Evolutionary conservation across 2,888 invertebrate genomes (phyloP).

Genomic region (Rhopalosiphum nymphaeae): DNA sequence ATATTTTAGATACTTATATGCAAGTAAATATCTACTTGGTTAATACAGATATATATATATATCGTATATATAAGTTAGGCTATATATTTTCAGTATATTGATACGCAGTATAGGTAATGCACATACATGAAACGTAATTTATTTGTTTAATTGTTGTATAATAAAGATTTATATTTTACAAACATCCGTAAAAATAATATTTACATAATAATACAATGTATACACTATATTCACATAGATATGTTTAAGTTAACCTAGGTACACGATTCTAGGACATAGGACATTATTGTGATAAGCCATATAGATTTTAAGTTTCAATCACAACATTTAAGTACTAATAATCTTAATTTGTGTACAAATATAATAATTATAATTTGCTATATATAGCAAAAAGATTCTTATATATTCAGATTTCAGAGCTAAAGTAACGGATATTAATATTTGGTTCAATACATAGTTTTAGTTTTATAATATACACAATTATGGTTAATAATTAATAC

Average conservation of each 20-base stretch:
- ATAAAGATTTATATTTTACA: not conserved
- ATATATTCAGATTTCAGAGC: not conserved
- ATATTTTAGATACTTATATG: not conserved
- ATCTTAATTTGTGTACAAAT: not conserved
- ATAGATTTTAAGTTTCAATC: not conserved
- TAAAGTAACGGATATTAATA: not conserved
- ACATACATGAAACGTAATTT: not conserved
- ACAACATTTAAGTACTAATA: not conserved
- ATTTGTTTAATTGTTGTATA: not conserved
- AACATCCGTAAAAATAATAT: not conserved
- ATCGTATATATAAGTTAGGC: not conserved
- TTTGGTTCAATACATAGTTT: not conserved
- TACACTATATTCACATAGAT: not conserved
- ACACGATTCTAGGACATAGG: not conserved
- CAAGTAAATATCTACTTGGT: not conserved
- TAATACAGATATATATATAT: not conserved
- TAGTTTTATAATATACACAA: not conserved
- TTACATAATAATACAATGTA: not conserved
- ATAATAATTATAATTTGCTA: no score
- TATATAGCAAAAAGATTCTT: not conserved
- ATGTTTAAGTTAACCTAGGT: not conserved
- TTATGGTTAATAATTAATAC: not conserved
- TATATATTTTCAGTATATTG: not conserved
- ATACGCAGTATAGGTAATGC: not conserved
- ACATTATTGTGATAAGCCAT: not conserved